These are phyloP conservation scores for Cacatua alba DNA, from an alignment of 2,113 vertebrate genomes.

Conservation along the genomic window DNA sequence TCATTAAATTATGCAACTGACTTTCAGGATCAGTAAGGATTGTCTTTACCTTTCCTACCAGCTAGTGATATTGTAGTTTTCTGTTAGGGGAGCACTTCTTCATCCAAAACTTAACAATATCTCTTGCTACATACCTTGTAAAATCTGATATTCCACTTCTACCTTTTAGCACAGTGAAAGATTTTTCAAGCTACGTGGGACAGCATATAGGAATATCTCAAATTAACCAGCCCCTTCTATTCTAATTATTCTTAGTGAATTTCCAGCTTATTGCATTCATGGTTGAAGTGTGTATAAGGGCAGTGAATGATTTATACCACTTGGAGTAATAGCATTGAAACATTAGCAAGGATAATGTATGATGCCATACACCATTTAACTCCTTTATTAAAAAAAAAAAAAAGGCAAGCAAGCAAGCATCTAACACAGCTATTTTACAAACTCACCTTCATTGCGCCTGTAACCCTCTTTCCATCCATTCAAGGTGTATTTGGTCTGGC, in stretches of 20 bases:
- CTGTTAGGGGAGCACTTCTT: background rate
- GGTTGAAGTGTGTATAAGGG: background rate
- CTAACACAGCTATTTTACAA: background rate
- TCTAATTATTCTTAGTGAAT: background rate
- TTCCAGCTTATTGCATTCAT: background rate
- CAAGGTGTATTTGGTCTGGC: background rate
- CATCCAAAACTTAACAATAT: background rate
- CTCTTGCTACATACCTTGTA: background rate
- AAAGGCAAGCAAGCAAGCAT: background rate
- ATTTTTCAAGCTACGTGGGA: background rate
- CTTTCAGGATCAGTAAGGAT: background rate
- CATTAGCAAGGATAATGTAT: background rate
- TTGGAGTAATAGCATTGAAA: background rate
- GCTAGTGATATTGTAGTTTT: background rate
- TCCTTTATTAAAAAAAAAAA: background rate
- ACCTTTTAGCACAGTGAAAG: background rate
- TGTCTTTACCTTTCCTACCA: background rate
- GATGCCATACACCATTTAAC: background rate
- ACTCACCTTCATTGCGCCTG: background rate
- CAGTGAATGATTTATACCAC: background rate
- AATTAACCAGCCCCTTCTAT: background rate
- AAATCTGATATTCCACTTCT: background rate
- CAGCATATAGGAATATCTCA: background rate
- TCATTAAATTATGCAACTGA: background rate
- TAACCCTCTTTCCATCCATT: background rate